Evolutionary conservation across 2,888 invertebrate genomes (phyloP), one percentile per base, ranked within the genome.

Genomic region (Cheilosia impressa): DNA sequence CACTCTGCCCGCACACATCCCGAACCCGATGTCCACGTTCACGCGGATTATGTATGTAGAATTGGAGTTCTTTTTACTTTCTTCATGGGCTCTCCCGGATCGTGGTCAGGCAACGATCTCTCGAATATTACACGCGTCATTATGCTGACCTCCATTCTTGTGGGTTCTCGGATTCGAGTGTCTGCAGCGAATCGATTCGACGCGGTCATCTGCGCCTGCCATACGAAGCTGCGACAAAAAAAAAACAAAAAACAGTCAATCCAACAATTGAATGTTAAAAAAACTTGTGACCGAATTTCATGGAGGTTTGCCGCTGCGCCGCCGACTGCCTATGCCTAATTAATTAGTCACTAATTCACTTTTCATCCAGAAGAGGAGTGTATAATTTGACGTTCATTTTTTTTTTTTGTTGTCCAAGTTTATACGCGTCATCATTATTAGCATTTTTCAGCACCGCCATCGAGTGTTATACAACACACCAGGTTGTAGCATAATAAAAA

Each of bases 81-180:
- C 19, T 19, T 17, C 38, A 4, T n/a, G 4, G 4, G 22, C 43
- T 50, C 50, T 63, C 55, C 41, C 58, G 65, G 85, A 72, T 81
- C 85, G 85, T 85, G 85, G 85, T 85, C 85, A 81, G 55, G 65
- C 72, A 72, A 63, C 76, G 72, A 85, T 81, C 77, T 85, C 77
- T 85, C 85, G 85, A 85, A 85, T 85, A 85, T 85, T 85, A 85
- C 85, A 85, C 85, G 85, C 81, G 76, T 85, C 81, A 85, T 85
- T 85, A 85, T 85, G 27, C 27, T 81, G 85, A 85, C 81, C 68
- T 80, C 72, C 72, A 85, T 81, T 76, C 81, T 72, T 68, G 80
- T 22, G 76, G 66, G 80, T 72, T 84, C 80, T 75, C 34, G n/a
- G 24, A 57, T 38, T 72, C 47, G 72, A 72, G 52, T 72, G 73